Conservation (phyloP, 2,888 invertebrate species). For the Parnassius mnemosyne region DNA sequence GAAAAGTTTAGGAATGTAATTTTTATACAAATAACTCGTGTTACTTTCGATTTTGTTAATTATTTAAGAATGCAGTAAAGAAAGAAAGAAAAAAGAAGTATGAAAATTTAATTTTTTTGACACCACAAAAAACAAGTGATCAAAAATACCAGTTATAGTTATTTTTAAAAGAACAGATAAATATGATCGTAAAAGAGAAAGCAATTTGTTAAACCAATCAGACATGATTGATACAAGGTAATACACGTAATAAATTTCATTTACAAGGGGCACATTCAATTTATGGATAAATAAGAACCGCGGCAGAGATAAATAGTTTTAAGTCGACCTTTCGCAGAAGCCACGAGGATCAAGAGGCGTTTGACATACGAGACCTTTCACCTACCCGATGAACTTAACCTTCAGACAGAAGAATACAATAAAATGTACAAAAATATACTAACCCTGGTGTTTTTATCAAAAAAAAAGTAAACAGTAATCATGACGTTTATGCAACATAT, state of each 20-base stretch:
- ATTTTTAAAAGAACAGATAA: constrained; percentile 11
- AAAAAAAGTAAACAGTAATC: background rate
- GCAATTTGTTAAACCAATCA: constrained; percentile 10
- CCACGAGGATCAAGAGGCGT: constrained; percentile 18
- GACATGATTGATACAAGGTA: constrained; percentile 22
- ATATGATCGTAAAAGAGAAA: constrained; percentile 19
- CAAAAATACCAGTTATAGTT: background rate
- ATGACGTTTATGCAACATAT: background rate
- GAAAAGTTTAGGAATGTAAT: too few relatives aligned
- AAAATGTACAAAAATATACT: background rate
- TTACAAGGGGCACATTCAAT: constrained; percentile 12
- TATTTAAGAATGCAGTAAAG: too few relatives aligned
- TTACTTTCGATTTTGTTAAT: too few relatives aligned
- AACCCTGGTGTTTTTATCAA: too few relatives aligned
- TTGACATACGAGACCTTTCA: constrained; percentile 25
- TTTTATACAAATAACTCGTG: too few relatives aligned
- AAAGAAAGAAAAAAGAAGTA: too few relatives aligned
- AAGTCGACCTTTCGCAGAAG: constrained; percentile 6
- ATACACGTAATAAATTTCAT: constrained; percentile 25
- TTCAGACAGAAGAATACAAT: background rate
- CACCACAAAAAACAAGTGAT: too few relatives aligned
- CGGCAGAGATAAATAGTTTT: constrained; percentile 24
- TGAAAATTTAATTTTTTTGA: too few relatives aligned
- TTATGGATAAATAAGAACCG: constrained; percentile 10
- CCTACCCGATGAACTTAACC: constrained; percentile 9